A percentile compares a stretch with the other conserved stretches of the same genome.
These are phyloP conservation scores for Semnornis frantzii DNA, from an alignment of 2,113 vertebrate species.

Conservation along the genomic window DNA sequence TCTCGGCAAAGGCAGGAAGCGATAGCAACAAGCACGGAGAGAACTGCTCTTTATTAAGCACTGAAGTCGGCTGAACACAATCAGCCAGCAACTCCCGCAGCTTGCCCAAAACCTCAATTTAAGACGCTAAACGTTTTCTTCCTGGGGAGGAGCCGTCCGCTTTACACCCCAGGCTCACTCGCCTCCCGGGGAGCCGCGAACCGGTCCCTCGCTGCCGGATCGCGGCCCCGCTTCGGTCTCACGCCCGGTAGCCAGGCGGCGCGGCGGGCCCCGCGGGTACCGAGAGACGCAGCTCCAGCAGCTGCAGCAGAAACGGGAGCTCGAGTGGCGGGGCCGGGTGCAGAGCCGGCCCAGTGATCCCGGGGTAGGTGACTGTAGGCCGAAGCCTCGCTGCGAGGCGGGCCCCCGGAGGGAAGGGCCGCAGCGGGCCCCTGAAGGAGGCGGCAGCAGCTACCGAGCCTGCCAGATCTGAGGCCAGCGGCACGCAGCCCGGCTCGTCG, in stretches of 20 bases:
- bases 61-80: not conserved
- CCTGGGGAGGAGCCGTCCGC: accelerated
- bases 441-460: no score
- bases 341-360: not conserved
- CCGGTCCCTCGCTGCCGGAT: not conserved
- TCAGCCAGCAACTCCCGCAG: not conserved
- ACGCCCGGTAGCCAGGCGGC: not conserved
- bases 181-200: not conserved
- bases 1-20: not conserved
- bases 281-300: not conserved
- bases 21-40: not conserved
- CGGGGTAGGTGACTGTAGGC: not conserved
- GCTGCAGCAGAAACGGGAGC: not conserved
- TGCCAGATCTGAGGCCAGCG: no score
- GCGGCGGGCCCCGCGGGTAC: not conserved
- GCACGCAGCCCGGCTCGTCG: not conserved
- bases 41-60: not conserved
- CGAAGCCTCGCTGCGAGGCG: not conserved
- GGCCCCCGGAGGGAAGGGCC: not conserved
- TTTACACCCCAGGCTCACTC: accelerated
- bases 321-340: no score
- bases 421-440: not conserved
- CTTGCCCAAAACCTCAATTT: not conserved
- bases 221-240: not conserved
- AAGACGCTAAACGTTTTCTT: accelerated